Base-by-base conservation (phyloP, 2,888 invertebrate species). In the Celastrina argiolus region DNA sequence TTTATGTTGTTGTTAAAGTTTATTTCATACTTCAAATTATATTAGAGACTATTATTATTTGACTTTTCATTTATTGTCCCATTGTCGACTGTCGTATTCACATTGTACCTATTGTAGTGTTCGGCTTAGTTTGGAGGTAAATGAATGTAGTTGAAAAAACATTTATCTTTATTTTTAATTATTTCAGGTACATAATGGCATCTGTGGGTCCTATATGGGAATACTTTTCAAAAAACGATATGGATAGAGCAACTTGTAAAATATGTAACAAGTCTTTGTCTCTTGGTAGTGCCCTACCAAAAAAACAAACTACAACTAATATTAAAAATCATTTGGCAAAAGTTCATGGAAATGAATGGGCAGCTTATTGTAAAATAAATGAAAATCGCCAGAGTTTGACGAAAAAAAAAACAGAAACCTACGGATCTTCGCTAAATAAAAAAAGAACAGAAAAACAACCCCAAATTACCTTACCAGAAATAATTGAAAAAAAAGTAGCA, bases 321-420 rank as follows among this genome's bases (percentile, higher is more conserved):
- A 36, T 36, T 36, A 36, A 36, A 8, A 36, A 36, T 36, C 36
- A 36, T 36, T 36, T 36, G 12, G 36, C 36, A 36, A 36, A 36
- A 36, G 7, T 10, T 36, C 12, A 36, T 10, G 36, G 8, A 36
- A 36, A 36, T 36, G 36, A 36, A 36, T 58, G 58, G 58, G 58
- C 31, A 58, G 58, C 58, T 58, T 58, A 58, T 58, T 58, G 58
- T 31, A 58, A 31, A 14, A 58, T 58, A 58, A 58, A 58, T 58
- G 58, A 58, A 58, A 16, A 58, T 58, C 28, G 28, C 58, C 58
- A 58, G 58, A 58, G 58, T 14, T 26, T 58, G 31, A 31, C 31
- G 28, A 28, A 28, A 58, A 58, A 56, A 58, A 58, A 58, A 31
- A 10, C 58, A 16, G 31, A 31, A 16, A 31, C 58, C 31, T 58